These are phyloP conservation scores for Lasioglossum vierecki DNA, from an alignment of 2,888 invertebrate species.

Conservation along the genomic window DNA sequence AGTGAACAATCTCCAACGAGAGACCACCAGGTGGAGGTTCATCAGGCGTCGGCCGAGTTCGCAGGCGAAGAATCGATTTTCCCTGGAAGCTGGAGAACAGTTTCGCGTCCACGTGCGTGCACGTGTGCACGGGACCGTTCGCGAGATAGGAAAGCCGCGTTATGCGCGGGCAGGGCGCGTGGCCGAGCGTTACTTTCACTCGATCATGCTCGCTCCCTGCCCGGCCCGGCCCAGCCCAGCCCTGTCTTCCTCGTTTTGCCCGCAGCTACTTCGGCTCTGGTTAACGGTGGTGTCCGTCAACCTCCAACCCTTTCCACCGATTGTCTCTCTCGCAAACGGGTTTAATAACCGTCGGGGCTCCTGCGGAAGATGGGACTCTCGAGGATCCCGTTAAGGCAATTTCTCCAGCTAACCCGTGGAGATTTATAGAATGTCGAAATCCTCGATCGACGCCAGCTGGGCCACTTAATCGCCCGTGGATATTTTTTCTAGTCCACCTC, in stretches of 20 bases:
- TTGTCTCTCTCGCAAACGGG: background rate
- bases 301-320: conserved; percentile 1
- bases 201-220: conserved; percentile 65
- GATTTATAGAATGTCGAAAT: conserved; percentile 21
- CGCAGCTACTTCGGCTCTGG: conserved; percentile 20
- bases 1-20: background rate
- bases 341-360: conserved; percentile 9
- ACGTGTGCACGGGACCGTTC: conserved; percentile 59
- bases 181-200: conserved; percentile 80
- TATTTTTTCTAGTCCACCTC: background rate
- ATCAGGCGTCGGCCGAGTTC: background rate
- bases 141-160: conserved; percentile 41
- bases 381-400: conserved; percentile 48
- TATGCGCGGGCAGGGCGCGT: conserved; percentile 75
- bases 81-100: background rate
- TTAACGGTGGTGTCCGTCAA: conserved; percentile 19
- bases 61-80: conserved; percentile 7
- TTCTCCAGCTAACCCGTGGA: background rate
- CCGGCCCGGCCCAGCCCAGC: conserved; percentile 25
- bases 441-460: background rate
- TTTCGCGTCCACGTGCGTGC: conserved; percentile 53
- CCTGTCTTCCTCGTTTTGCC: conserved; percentile 55
- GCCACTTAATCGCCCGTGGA: background rate
- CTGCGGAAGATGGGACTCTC: conserved; percentile 17
- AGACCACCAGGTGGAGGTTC: background rate